Evolutionary conservation across 2,113 vertebrate genomes (phyloP).

Genomic region (Burhinus oedicnemus): DNA sequence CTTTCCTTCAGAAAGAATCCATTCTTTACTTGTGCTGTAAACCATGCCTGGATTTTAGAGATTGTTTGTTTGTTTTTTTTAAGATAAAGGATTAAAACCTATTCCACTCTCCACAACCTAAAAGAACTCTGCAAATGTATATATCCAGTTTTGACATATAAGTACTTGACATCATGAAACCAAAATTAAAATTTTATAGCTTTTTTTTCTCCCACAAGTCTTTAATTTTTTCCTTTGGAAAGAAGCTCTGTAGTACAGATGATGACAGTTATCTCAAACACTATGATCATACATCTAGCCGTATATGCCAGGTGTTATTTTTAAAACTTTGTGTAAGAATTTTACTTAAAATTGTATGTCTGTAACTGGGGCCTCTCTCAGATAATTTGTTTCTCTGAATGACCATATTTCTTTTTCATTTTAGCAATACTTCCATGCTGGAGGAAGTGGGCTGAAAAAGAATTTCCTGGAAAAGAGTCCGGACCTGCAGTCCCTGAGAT

Average conservation of each 20-base stretch:
- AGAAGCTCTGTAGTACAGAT: not conserved
- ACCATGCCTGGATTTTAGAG: not conserved
- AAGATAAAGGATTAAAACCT: not conserved
- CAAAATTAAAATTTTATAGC: not conserved
- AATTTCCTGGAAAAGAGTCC: constrained; percentile 96
- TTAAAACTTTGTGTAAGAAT: not conserved
- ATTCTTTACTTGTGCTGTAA: not conserved
- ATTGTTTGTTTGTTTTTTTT: not conserved
- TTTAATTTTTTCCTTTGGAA: not conserved
- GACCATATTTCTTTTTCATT: not conserved
- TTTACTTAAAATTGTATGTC: not conserved
- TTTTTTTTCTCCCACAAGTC: not conserved
- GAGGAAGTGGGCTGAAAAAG: constrained; percentile 97
- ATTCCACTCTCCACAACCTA: not conserved
- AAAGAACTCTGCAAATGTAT: not conserved
- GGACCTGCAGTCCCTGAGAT: constrained; percentile 93
- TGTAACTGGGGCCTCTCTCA: not conserved
- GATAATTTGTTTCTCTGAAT: not conserved
- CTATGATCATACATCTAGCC: not conserved
- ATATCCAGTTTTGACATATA: not conserved
- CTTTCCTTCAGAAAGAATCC: not conserved
- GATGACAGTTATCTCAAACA: not conserved
- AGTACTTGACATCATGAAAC: not conserved
- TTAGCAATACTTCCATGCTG: constrained; percentile 99
- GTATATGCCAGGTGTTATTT: not conserved